Evolutionary conservation across 1,140 invertebrate genomes (phyloP), one percentile per base, ranked within the genome.

Genomic region (Caenorhabditis latens): DNA sequence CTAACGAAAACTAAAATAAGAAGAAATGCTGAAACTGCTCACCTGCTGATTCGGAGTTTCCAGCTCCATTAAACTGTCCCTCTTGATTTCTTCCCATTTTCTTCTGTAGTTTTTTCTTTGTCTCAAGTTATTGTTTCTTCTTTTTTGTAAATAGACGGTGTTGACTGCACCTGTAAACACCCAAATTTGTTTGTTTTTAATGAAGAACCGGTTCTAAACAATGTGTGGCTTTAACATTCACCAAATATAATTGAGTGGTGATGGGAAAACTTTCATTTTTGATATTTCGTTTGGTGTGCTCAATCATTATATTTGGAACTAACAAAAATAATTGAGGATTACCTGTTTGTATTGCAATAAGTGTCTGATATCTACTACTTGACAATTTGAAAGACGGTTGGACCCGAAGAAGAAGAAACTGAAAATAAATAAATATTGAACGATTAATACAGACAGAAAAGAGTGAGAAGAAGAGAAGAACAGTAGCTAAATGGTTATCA

Each of bases 11-110:
- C 5, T 46, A n/a, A 75, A 13, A 19, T 32, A 50, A 14, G 46
- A 79, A 50, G 2, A 79, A 8, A 50, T 4, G 32, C n/a, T 21
- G 6, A 14, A 79, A 24, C 11, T 24, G 32, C 71, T 79, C 43
- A 79, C 71, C 71, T 79, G 71, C 71, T 24, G 71, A 79, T 79
- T 79, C 71, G 46, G 71, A 79, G 46, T 79, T 79, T 79, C 71
- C 71, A 79, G 71, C 71, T 79, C 71, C 71, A 42, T 79, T 79
- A n/a, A 79, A 79, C 71, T 79, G 71, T 79, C 71, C 71, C 21
- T 79, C 71, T 79, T 79, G 71, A 14, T 79, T 79, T 79, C 71
- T 79, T 21, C 71, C 71, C 71, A 79, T 79, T 50, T 48, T 50
- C 14, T 32, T n/a, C 11, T 65, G 24, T 65, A 9, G 9, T 71